Evolutionary conservation across 92 coral and sea anemone genomes (phyloP).

Genomic region (Epizoanthus scotinus): DNA sequence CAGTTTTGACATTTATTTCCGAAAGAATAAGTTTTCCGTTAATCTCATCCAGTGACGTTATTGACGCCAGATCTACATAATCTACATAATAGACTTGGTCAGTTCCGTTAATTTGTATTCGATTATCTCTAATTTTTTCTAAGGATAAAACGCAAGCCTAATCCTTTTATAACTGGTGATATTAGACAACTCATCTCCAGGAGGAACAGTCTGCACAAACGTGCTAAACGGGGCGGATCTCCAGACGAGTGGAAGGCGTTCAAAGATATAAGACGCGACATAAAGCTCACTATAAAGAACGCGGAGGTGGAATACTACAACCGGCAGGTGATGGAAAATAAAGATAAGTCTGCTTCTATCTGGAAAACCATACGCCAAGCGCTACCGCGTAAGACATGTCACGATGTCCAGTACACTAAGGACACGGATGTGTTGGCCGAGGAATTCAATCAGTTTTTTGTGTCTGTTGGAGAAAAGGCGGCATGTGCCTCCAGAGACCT

Average conservation of each 20-base stretch:
- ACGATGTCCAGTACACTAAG: conserved; percentile 25
- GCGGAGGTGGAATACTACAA: conserved; percentile 31
- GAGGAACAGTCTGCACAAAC: conserved; percentile 34
- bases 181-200: conserved; percentile 23
- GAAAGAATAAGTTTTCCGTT: too few relatives aligned
- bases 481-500: conserved; percentile 28
- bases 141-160: conserved; percentile 3
- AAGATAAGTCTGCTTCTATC: conserved; percentile 15
- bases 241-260: conserved; percentile 23
- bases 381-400: conserved; percentile 20
- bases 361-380: conserved; percentile 46
- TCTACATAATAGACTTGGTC: too few relatives aligned
- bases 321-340: conserved; percentile 17
- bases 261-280: not conserved
- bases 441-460: conserved; percentile 34
- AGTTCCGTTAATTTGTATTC: too few relatives aligned
- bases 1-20: too few relatives aligned
- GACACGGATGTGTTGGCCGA: conserved; percentile 33
- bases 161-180: conserved; percentile 35
- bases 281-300: not conserved
- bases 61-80: too few relatives aligned
- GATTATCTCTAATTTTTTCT: not conserved
- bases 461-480: conserved; percentile 33
- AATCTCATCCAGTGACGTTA: too few relatives aligned
- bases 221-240: not conserved